Conservation (phyloP, 2,113 vertebrate species). For the Lepus timidus region DNA sequence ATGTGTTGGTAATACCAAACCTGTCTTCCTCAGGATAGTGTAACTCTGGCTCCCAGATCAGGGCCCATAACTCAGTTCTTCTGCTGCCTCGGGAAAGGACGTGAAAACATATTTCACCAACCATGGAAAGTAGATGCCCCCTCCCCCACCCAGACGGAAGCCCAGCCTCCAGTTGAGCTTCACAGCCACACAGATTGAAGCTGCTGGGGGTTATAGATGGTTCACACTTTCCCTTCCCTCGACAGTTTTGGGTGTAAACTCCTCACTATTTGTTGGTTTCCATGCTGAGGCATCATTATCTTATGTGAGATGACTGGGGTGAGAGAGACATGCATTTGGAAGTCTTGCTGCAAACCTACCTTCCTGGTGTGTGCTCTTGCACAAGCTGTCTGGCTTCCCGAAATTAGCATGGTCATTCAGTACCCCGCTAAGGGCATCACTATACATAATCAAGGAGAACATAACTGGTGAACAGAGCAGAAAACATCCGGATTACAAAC, state of each 20-base stretch:
- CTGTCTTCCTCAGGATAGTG: background rate
- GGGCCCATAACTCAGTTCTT: background rate
- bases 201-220: too few species aligned
- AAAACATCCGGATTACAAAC: background rate
- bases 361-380: background rate
- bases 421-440: background rate
- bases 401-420: background rate
- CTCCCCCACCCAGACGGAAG: background rate
- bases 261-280: background rate
- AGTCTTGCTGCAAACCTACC: background rate
- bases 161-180: background rate
- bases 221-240: background rate
- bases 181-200: too few species aligned
- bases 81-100: background rate
- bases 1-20: background rate
- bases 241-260: background rate
- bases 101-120: background rate
- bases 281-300: background rate
- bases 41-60: background rate
- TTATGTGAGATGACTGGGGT: background rate
- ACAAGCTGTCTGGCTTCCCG: background rate
- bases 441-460: background rate
- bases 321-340: background rate
- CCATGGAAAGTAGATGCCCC: background rate
- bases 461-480: background rate